phyloP scores from a whole-genome alignment of 2,888 invertebrate species.

The Nesidiocoris tenuis region DNA sequence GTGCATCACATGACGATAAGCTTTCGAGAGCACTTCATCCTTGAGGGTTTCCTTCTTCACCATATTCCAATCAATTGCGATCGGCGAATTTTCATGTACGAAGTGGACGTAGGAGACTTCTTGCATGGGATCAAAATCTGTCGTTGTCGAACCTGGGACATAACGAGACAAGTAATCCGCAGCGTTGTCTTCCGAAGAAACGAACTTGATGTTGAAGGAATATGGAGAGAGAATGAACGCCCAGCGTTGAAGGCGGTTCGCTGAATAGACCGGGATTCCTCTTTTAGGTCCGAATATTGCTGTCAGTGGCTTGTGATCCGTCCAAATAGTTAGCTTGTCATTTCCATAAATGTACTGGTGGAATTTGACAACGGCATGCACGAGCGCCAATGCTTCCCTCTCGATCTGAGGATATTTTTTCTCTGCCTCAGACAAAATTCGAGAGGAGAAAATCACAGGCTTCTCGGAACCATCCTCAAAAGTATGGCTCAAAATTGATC shows the following conservation, averaged over 20 bases:
- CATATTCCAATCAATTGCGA: too few species aligned
- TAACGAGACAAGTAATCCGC: too few species aligned
- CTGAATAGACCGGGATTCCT: slow-evolving; percentile 3
- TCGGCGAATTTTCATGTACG: too few species aligned
- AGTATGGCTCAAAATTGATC: background rate
- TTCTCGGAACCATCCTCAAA: background rate
- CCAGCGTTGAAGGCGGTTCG: slow-evolving; percentile 1
- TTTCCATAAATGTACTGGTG: slow-evolving; percentile 18
- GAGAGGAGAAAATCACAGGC: background rate
- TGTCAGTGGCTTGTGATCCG: slow-evolving; percentile 11
- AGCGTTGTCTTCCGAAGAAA: slow-evolving; percentile 1
- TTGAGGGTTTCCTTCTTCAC: background rate
- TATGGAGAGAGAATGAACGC: slow-evolving; percentile 5
- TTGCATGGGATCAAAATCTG: too few species aligned
- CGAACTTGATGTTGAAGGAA: slow-evolving; percentile 10
- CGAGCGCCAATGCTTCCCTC: background rate
- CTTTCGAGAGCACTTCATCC: background rate
- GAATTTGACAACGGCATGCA: slow-evolving; percentile 4
- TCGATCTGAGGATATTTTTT: slow-evolving; percentile 5
- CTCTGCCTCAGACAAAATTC: background rate
- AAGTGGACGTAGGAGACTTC: too few species aligned
- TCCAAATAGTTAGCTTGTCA: slow-evolving; percentile 6
- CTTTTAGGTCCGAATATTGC: background rate
- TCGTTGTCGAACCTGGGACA: too few species aligned
- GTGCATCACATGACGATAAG: background rate